Base-by-base conservation (phyloP, 1,140 invertebrate genomes). In the Drosophila serrata region DNA sequence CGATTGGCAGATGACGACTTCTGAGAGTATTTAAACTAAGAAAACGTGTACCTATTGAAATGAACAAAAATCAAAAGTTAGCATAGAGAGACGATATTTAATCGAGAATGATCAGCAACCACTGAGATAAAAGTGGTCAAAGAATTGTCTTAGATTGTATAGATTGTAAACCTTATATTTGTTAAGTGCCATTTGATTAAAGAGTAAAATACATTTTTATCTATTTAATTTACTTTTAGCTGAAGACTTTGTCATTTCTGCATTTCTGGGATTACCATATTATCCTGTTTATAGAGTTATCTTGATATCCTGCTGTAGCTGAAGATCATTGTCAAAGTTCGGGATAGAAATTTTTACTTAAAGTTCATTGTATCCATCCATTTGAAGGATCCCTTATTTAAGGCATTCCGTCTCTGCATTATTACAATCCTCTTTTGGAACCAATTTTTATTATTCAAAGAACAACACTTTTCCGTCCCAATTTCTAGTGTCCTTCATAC, bases 111-210 rank as follows among this genome's bases (percentile, higher is more conserved):
- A 35, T 60, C 39, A 35, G 46, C 17, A 70, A 31, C 31, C 48
- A 39, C 29, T 63, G 43, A 31, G n/a, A 58, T 45, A 27, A 15
- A 5, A 58, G 53, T 40, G 19, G 13, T 24, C 40, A 51, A 40
- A 37, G 37, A 43, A 51, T 39, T 46, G 5, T 31, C 31, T 48
- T 46, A 60, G 33, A 39, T 39, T 57, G 56, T 69, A 33, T 59
- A 69, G 49, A 39, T 69, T 56, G 27, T 49, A 55, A 62, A 61
- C 13, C 43, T 56, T 61, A 35, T 53, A 69, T 46, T 49, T 69
- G 49, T 79, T 87, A 88, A 87, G 84, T 87, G 82, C 82, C 82
- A 87, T 87, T 87, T 79, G 62, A 87, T 73, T 82, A 60, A 79
- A 75, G 33, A 48, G 17, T 48, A 53, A 37, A 59, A 15, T 48